Base-by-base conservation (phyloP, 2,113 vertebrate genomes). In the Tychaedon coryphoeus region DNA sequence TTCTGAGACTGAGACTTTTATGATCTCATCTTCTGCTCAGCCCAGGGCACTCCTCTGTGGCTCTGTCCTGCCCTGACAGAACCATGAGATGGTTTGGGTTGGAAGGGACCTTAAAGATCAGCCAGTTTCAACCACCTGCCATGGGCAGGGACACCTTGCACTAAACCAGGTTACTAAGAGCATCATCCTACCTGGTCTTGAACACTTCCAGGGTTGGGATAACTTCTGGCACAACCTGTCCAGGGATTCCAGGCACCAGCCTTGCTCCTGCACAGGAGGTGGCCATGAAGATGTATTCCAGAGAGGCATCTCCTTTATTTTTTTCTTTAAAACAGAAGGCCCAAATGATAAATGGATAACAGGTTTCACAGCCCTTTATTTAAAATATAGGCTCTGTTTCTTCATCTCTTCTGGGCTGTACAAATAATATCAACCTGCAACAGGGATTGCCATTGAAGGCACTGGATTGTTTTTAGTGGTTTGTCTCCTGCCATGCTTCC, bases 381-480 rank as follows among this genome's bases (percentile, higher is more conserved):
- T 91, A 34, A 65, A 50, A 31, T 7, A 9, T 70, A 86, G 6
- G 16, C 16, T 65, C 28, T 56, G 10, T 42, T 75, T 65, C 50
- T 54, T 70, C 45, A 8, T 19, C 16, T 25, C 45, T 45, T 45
- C 70, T 45, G 50, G 28, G 34, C 19, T 69, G 28, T 18, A 50
- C 45, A 38, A 85, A 47, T 9, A 7, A 3, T 6, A n/a, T 22
- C 5, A 4, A 6, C 50, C 33, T 69, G 42, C 0, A 2, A 1
- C 3, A 14, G 54, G 48, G 17, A 23, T 42, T 50, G n/a, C 34
- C 5, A 0, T 7, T 24, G 73, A 54, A 69, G 47, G 62, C 58
- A 14, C 29, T 23, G 47, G 40, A 14, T 22, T 58, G 20, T 47
- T 50, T 58, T 70, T 6, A 58, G 67, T 36, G 51, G 40, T 50